Conservation (phyloP, 2,888 invertebrate species). For the Rugalucina vietnamica region DNA sequence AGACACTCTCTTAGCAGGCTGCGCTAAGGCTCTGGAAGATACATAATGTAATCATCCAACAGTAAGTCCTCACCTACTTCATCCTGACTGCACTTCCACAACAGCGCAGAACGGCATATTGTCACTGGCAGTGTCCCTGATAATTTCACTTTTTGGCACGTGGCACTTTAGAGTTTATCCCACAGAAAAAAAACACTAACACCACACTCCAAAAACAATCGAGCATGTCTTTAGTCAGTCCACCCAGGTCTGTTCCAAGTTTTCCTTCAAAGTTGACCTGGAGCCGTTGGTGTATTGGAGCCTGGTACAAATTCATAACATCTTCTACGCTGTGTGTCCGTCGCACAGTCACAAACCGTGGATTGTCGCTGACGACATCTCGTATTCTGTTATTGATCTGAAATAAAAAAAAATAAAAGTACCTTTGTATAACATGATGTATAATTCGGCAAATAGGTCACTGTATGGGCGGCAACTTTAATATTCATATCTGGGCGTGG, state of each 20-base stretch:
- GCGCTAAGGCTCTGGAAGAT: background rate
- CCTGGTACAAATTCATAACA: background rate
- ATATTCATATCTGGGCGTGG: too few species aligned
- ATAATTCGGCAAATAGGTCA: too few species aligned
- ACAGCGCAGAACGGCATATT: background rate
- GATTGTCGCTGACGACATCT: too few species aligned
- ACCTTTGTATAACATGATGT: too few species aligned
- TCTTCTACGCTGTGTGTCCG: background rate
- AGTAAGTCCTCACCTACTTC: constrained; percentile 1
- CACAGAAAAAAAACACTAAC: background rate
- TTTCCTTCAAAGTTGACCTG: background rate
- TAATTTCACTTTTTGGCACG: too few species aligned
- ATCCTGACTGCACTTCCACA: background rate
- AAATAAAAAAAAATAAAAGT: too few species aligned
- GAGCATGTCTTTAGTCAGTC: constrained; percentile 8
- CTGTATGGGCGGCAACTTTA: too few species aligned
- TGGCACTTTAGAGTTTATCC: background rate
- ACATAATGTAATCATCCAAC: background rate
- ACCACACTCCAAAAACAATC: background rate
- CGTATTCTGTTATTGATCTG: too few species aligned
- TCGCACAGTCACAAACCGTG: too few species aligned
- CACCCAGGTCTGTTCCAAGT: background rate
- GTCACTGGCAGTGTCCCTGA: background rate
- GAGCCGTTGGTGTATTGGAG: background rate
- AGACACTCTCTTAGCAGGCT: background rate